Percentiles rank a stretch among this genome's conserved stretches.
Conservation (phyloP, 2,797 vertebrate genomes). For the Coendou prehensilis region DNA sequence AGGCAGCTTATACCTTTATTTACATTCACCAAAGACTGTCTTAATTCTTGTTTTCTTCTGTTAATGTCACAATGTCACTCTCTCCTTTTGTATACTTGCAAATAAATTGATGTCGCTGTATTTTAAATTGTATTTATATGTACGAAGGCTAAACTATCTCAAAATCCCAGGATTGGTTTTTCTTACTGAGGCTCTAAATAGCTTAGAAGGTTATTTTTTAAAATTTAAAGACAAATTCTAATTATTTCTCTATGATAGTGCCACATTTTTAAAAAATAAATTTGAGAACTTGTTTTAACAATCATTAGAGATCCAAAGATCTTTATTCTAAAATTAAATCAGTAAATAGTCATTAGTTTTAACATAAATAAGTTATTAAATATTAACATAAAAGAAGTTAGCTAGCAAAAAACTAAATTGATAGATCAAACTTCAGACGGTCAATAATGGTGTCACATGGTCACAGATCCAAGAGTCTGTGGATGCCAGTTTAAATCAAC, state of each 20-base stretch:
- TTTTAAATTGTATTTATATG: constrained; percentile 1
- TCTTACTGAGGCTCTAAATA: not conserved
- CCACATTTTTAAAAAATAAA: not conserved
- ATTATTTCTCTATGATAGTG: constrained; percentile 15
- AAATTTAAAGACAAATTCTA: not conserved
- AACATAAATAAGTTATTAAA: constrained; percentile 31
- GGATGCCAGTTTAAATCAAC: not conserved
- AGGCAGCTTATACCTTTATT: constrained; percentile 50
- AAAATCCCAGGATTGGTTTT: constrained; percentile 7
- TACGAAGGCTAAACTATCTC: not conserved
- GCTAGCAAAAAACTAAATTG: constrained; percentile 26
- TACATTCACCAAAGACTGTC: constrained; percentile 63
- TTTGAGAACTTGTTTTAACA: constrained; percentile 27
- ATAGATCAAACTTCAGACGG: not conserved
- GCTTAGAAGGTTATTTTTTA: not conserved
- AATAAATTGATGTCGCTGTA: constrained; percentile 13
- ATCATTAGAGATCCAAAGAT: not conserved
- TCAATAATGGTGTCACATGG: not conserved
- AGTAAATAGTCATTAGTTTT: constrained; percentile 27
- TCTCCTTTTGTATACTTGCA: not conserved
- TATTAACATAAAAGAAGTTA: not conserved
- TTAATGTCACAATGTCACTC: not conserved
- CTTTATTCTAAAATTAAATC: not conserved
- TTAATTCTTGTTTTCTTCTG: constrained; percentile 67
- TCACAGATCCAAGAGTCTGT: not conserved